These are phyloP conservation scores for Phrynocephalus versicolor DNA, from an alignment of 2,113 vertebrate genomes.

Conservation along the genomic window DNA sequence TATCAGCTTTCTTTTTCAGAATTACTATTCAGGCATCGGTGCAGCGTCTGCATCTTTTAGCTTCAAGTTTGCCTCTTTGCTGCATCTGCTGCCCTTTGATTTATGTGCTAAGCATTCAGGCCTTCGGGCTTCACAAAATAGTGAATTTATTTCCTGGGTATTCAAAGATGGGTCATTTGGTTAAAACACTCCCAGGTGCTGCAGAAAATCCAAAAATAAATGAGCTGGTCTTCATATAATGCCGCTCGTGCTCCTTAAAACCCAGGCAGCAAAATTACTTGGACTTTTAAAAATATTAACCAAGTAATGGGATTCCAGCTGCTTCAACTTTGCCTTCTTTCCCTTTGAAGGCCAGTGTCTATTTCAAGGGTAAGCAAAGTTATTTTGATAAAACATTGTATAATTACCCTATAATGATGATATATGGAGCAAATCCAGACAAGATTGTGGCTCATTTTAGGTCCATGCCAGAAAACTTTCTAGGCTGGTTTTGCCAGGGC, in stretches of 20 bases:
- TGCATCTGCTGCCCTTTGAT: constrained; percentile 50
- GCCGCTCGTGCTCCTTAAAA: constrained; percentile 14
- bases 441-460: constrained; percentile 21
- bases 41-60: constrained; percentile 5
- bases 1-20: constrained; percentile 38
- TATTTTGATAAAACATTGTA: constrained; percentile 4
- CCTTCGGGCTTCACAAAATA: constrained; percentile 39
- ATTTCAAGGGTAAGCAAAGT: constrained; percentile 1
- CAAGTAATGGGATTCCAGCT: not conserved
- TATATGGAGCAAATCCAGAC: constrained; percentile 21
- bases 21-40: constrained; percentile 29
- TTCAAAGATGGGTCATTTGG: constrained; percentile 42
- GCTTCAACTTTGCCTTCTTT: constrained; percentile 1
- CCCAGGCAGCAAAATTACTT: constrained; percentile 39
- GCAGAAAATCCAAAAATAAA: constrained; percentile 54
- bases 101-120: constrained; percentile 50
- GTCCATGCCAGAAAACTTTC: constrained; percentile 7
- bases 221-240: constrained; percentile 43
- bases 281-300: constrained; percentile 28
- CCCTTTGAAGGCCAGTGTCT: not conserved
- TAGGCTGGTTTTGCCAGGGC: constrained; percentile 46
- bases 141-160: constrained; percentile 50
- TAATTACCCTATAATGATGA: constrained; percentile 18
- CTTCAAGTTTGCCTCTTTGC: constrained; percentile 32
- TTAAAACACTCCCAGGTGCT: constrained; percentile 49